These are phyloP conservation scores for Tridacna crocea DNA, from an alignment of 2,888 invertebrate genomes.

Conservation along the genomic window DNA sequence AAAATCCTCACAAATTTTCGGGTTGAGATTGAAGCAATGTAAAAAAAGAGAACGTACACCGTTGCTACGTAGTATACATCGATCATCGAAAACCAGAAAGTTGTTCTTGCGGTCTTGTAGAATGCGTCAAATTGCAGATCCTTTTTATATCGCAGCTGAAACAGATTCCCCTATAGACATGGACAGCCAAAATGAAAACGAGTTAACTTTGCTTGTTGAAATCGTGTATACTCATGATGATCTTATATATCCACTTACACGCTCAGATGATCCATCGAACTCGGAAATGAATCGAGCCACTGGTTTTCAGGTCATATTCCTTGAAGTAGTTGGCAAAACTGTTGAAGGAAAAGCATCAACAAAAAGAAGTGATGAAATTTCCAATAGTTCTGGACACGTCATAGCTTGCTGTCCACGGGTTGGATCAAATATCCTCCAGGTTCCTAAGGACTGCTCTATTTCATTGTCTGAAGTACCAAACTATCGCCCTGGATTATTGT, in stretches of 20 bases:
- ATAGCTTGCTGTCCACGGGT: neutral
- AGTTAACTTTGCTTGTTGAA: neutral
- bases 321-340: neutral
- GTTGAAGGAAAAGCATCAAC: neutral
- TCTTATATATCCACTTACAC: too few relatives aligned
- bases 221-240: neutral
- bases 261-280: neutral
- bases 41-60: neutral
- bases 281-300: neutral
- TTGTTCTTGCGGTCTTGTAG: neutral
- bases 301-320: neutral
- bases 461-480: neutral
- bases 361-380: neutral
- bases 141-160: neutral
- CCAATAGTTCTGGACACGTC: neutral
- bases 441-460: neutral
- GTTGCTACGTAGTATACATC: neutral
- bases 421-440: neutral
- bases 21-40: neutral
- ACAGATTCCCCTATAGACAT: neutral
- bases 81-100: neutral
- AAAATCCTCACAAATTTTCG: neutral
- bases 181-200: neutral
- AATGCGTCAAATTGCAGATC: neutral
- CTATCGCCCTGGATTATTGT: conserved; percentile 25